Percentiles rank a stretch among this genome's conserved stretches.
Conservation (phyloP, 2,888 invertebrate genomes). For the Apoda limacodes region DNA sequence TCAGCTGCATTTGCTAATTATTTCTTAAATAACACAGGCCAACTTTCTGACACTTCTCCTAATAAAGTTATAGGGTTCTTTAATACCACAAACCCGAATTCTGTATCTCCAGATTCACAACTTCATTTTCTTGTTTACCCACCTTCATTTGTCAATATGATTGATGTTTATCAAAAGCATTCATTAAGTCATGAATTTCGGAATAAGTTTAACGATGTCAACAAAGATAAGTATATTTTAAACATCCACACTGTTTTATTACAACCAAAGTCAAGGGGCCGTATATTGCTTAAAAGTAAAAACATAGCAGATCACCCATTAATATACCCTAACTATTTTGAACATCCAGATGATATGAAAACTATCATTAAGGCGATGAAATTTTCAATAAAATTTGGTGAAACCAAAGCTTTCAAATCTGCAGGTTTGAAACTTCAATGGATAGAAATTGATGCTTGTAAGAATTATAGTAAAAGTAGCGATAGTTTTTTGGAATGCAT, state of each 20-base stretch:
- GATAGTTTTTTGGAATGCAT: conserved; percentile 17
- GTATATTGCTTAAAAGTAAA: conserved; percentile 66
- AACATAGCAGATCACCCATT: conserved; percentile 75
- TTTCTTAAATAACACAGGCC: conserved; percentile 53
- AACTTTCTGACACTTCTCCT: conserved; percentile 46
- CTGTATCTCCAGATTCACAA: conserved; percentile 34
- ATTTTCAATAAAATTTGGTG: conserved; percentile 22
- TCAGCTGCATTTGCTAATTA: conserved; percentile 45
- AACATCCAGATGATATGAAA: conserved; percentile 49
- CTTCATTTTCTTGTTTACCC: conserved; percentile 33
- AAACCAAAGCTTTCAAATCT: conserved; percentile 33
- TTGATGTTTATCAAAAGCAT: conserved; percentile 30
- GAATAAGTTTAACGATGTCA: conserved; percentile 27
- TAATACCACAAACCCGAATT: conserved; percentile 33
- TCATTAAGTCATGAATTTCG: conserved; percentile 28
- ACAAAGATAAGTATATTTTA: conserved; percentile 32
- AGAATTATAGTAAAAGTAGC: conserved; percentile 24
- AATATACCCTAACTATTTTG: conserved; percentile 63
- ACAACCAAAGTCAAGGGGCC: conserved; percentile 74
- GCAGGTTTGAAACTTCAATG: conserved; percentile 34
- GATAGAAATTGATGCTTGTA: conserved; percentile 38
- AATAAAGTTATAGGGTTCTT: conserved; percentile 34
- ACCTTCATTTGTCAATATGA: conserved; percentile 27
- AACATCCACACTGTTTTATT: conserved; percentile 67
- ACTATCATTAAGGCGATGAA: too few species aligned